Base-by-base conservation (phyloP, 2,888 invertebrate genomes). In the Drosophila atripex region DNA sequence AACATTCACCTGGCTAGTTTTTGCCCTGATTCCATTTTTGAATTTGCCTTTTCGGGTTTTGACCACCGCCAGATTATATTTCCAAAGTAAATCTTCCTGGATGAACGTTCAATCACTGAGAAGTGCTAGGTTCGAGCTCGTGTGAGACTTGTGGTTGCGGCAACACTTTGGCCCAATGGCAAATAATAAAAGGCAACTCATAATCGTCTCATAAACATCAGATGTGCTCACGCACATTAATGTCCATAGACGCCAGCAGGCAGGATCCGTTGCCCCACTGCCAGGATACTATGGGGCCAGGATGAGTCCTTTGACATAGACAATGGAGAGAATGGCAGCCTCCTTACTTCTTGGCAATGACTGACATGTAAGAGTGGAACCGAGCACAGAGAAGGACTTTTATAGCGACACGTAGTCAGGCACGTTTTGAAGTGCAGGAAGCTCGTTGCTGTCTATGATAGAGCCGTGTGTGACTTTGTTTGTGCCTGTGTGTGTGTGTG, bases 131-230 rank as follows among this genome's bases (percentile, higher is more conserved):
- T 23, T 4, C 1, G 1, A 8, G 25, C 14, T 46, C 9, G 30
- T 0, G 3, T 18, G 68, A 60, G 38, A 68, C 59, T 35, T 75
- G 73, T 74, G 74, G 55, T 63, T 66, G 80, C 72, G 69, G 65
- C 71, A 85, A 79, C 83, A 86, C 86, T 82, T 83, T 77, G 61
- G 69, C 73, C 45, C 76, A 78, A 88, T 85, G 88, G 78, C 83
- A 76, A 87, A 88, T 87, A 88, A 84, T 88, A 88, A 85, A 87
- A 80, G 85, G 75, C 78, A 75, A 75, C 63, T 78, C 87, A 88
- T 84, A 84, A 84, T 84, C 84, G 87, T 88, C 86, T 84, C 88
- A 77, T 84, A 84, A 84, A 88, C 88, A 88, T 84, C 84, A 88
- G 87, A 80, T 78, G 61, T 66, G 73, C 75, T 68, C 76, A 77